Evolutionary conservation across 1,140 invertebrate species (phyloP).

Genomic region (Drosophila bocki): DNA sequence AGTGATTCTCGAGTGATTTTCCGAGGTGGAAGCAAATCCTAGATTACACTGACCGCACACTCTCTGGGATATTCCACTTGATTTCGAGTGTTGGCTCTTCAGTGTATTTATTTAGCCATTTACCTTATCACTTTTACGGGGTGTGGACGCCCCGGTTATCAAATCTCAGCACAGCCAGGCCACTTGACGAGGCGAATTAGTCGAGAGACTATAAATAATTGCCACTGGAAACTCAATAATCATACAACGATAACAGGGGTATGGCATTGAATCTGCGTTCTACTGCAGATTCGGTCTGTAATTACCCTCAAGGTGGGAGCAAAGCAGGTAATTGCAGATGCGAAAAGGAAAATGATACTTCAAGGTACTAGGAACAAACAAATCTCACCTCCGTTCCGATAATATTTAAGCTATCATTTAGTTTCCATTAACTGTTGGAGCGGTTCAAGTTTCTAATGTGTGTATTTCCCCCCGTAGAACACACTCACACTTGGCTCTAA

Average conservation of each 20-base stretch:
- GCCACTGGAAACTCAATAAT: slow-evolving; percentile 27
- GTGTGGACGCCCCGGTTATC: slow-evolving; percentile 15
- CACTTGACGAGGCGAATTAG: slow-evolving; percentile 31
- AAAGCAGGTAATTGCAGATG: slow-evolving; percentile 15
- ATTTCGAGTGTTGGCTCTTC: slow-evolving; percentile 28
- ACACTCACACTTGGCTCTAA: neutral
- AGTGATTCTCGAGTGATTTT: slow-evolving; percentile 38
- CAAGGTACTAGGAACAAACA: slow-evolving; percentile 9
- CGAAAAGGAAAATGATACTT: slow-evolving; percentile 5
- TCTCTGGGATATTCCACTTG: slow-evolving; percentile 53
- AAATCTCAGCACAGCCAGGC: slow-evolving; percentile 27
- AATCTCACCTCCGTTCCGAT: slow-evolving; percentile 11
- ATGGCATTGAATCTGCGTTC: slow-evolving; percentile 8
- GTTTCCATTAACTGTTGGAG: slow-evolving; percentile 14
- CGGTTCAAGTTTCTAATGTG: neutral
- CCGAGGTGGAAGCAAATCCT: slow-evolving; percentile 30
- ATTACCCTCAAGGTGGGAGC: slow-evolving; percentile 6
- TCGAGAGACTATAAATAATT: slow-evolving; percentile 39
- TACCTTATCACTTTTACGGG: slow-evolving; percentile 23
- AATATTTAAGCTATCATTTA: slow-evolving; percentile 49
- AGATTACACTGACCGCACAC: slow-evolving; percentile 7
- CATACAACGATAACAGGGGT: slow-evolving; percentile 14
- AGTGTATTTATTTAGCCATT: slow-evolving; percentile 34
- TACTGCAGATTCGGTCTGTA: slow-evolving; percentile 9
- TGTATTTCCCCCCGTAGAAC: neutral